Evolutionary conservation across 2,797 vertebrate genomes (phyloP).

Genomic region (Siniperca obscura): DNA sequence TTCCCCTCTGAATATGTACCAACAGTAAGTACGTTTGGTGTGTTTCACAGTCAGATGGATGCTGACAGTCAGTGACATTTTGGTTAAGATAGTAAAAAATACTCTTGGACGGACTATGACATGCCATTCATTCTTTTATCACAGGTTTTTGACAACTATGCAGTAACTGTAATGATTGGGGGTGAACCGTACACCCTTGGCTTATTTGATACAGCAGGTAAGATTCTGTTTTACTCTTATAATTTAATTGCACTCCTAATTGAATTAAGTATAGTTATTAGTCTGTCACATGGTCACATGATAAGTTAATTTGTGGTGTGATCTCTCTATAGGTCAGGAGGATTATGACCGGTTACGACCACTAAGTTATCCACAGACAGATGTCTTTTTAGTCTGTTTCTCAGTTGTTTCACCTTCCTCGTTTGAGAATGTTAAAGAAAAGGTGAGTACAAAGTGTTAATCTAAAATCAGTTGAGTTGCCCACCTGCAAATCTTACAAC

Average conservation of each 20-base stretch:
- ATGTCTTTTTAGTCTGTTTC: slow-evolving; percentile 88
- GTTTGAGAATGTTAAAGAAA: slow-evolving; percentile 89
- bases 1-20: slow-evolving; percentile 89
- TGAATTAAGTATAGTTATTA: neutral
- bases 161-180: slow-evolving; percentile 88
- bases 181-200: slow-evolving; percentile 87
- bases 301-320: neutral
- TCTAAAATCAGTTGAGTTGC: neutral
- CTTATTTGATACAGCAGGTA: slow-evolving; percentile 88
- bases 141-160: slow-evolving; percentile 89
- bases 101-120: neutral
- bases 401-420: slow-evolving; percentile 88
- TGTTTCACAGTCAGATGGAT: neutral
- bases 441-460: slow-evolving; percentile 73
- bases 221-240: neutral
- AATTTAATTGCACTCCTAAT: neutral
- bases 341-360: slow-evolving; percentile 88
- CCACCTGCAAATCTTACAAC: neutral
- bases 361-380: slow-evolving; percentile 88
- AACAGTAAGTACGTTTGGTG: slow-evolving; percentile 78
- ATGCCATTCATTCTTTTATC: neutral
- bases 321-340: slow-evolving; percentile 82
- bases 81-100: neutral
- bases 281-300: neutral
- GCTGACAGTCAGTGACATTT: neutral